Evolutionary conservation across 2,888 invertebrate genomes (phyloP).

Genomic region (Limnephilus rhombicus): DNA sequence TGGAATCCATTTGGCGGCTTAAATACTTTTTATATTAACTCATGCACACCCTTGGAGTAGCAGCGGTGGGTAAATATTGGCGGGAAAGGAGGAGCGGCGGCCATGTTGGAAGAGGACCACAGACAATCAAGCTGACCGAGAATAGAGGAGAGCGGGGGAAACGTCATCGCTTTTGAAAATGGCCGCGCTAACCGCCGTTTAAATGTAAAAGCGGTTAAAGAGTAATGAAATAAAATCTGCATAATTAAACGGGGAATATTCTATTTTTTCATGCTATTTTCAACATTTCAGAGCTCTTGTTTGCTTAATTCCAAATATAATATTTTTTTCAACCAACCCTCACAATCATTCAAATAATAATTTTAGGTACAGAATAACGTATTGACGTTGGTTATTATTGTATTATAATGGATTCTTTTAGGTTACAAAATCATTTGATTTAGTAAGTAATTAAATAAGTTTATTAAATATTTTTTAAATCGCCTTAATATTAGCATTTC

Average conservation of each 20-base stretch:
- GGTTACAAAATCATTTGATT: too few relatives aligned
- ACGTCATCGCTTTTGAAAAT: slow-evolving; percentile 63
- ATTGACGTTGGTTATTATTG: too few relatives aligned
- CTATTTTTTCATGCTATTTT: not conserved
- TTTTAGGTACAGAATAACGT: too few relatives aligned
- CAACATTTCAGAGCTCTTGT: not conserved
- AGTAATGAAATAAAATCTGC: slow-evolving; percentile 64
- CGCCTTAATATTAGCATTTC: not conserved
- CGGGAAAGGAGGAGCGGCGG: slow-evolving; percentile 49
- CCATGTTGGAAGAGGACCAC: slow-evolving; percentile 55
- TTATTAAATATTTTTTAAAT: too few relatives aligned
- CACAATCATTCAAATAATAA: not conserved
- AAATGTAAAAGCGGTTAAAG: slow-evolving; percentile 57
- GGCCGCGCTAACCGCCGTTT: slow-evolving; percentile 53
- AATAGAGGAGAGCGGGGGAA: slow-evolving; percentile 42
- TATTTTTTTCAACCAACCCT: not conserved
- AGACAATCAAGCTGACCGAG: slow-evolving; percentile 59
- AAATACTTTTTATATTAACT: slow-evolving; percentile 64
- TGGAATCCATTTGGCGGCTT: slow-evolving; percentile 65
- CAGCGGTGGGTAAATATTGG: slow-evolving; percentile 60
- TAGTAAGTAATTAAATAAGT: too few relatives aligned
- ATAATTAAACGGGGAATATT: slow-evolving; percentile 55
- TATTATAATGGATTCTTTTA: too few relatives aligned
- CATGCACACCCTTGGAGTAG: slow-evolving; percentile 54
- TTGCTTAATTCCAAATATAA: not conserved